Percentiles rank a stretch among this genome's conserved stretches.
Conservation (phyloP, 2,797 vertebrate species). For the Odontamblyopus rebecca region DNA sequence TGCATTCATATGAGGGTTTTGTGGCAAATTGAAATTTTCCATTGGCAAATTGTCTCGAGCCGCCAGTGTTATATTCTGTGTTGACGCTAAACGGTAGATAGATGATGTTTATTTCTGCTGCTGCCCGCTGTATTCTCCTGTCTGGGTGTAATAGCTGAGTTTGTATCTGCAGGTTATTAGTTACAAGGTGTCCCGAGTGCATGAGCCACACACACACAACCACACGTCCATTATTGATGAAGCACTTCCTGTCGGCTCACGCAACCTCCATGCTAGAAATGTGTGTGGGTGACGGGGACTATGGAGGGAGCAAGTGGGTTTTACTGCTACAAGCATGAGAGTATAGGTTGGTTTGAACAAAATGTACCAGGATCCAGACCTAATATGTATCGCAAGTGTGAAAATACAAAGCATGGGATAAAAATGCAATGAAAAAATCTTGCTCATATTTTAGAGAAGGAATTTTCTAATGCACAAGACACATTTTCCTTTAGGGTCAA, state of each 20-base stretch:
- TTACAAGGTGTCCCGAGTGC: constrained; percentile 37
- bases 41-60: constrained; percentile 43
- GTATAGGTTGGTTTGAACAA: neutral
- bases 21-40: constrained; percentile 50
- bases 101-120: constrained; percentile 31
- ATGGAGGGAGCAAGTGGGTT: neutral
- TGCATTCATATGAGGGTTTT: constrained; percentile 47
- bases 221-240: constrained; percentile 46
- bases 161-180: constrained; percentile 37
- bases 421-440: too few relatives aligned
- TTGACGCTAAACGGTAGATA: constrained; percentile 50
- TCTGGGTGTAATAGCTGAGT: constrained; percentile 18
- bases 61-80: constrained; percentile 46
- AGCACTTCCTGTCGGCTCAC: constrained; percentile 26
- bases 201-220: constrained; percentile 25
- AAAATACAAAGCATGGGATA: neutral
- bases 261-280: constrained; percentile 30
- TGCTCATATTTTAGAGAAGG: too few relatives aligned
- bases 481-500: too few relatives aligned
- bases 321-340: neutral
- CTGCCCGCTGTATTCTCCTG: constrained; percentile 21
- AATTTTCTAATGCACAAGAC: too few relatives aligned
- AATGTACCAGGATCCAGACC: constrained; percentile 2
- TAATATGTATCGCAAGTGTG: neutral
- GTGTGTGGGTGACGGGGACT: neutral